Conservation (phyloP, 2,888 invertebrate genomes). For the Oscheius myriophilus region DNA sequence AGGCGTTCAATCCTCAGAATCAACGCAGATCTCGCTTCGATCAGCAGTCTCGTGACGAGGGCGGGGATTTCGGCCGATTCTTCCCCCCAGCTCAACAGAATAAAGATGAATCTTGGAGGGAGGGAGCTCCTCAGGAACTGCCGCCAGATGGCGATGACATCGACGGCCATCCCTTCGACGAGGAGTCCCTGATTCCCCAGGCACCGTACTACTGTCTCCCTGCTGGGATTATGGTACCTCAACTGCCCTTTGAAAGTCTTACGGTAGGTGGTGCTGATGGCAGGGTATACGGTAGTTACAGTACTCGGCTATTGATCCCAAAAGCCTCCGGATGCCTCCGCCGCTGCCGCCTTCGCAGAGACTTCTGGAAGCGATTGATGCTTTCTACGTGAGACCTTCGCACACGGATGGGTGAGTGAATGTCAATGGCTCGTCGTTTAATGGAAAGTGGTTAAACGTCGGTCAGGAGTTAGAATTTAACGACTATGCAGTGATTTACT, state of each 20-base stretch:
- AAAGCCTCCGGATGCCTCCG: constrained; percentile 88
- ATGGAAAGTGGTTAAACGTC: no score
- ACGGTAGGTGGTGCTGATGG: constrained; percentile 39
- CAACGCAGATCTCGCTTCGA: constrained; percentile 28
- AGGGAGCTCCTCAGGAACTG: background rate
- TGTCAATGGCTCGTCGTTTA: no score
- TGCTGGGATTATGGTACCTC: constrained; percentile 96
- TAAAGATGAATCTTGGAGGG: background rate
- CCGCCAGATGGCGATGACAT: constrained; percentile 45
- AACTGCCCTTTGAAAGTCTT: constrained; percentile 90
- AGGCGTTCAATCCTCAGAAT: background rate
- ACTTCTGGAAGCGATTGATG: constrained; percentile 90
- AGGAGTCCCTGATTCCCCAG: constrained; percentile 41
- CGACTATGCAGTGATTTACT: no score
- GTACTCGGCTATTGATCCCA: constrained; percentile 89
- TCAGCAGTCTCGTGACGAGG: constrained; percentile 26
- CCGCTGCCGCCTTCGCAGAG: constrained; percentile 94
- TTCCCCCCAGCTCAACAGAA: constrained; percentile 11
- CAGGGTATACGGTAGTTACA: constrained; percentile 71
- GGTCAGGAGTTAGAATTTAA: no score
- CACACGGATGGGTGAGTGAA: constrained; percentile 82
- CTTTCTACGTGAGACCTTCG: constrained; percentile 89
- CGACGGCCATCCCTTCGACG: constrained; percentile 49
- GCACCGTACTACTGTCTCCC: constrained; percentile 93
- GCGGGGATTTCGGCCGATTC: constrained; percentile 9